Base-by-base conservation (phyloP, 2,113 vertebrate species). In the Festucalex cinctus region DNA sequence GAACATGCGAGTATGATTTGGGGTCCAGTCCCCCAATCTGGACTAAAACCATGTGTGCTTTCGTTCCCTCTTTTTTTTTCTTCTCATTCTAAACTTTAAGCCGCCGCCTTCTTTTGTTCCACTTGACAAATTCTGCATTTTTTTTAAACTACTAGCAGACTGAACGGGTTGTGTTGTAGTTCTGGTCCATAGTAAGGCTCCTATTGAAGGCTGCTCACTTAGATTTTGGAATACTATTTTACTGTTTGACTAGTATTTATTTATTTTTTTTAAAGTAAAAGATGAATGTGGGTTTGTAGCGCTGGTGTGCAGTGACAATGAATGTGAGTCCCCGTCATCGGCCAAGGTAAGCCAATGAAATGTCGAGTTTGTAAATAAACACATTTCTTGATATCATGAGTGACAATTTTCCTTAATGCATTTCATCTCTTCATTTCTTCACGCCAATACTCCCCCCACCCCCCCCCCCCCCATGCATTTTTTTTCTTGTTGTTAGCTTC, bases 1-100 rank as follows among this genome's bases (percentile, higher is more conserved):
- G 62, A 76, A 44, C 24, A 17, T 79, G 82, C 49, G 60, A 67
- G 69, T 63, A 46, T 62, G 66, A 78, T 59, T 81, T 68, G 75
- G 79, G 83, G 71, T 80, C 39, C 72, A 37, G 67, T 54, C 69
- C 66, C 75, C 76, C 57, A 57, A 1, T 71, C 44, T 65, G 73
- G 76, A 88, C 83, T 75, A 7, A 82, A 86, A 84, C 81, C 88
- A 90, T 86, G 83, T 90, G 86, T 87, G 78, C 62, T 19, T 54
- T 24, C 68, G 77, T 65, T 71, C 71, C 43, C 51, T 46, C 63
- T 28, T 69, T 68, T 58, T 57, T 66, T 58, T 57, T 66, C 12
- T 77, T 70, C 46, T 54, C 60, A 16, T 76, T 70, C 43, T 67
- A 80, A 81, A 71, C 59, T 66, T 82, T 56, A 68, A 74, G 79